phyloP scores from a whole-genome alignment of 2,888 invertebrate genomes.

The Calliscelio sp. region DNA sequence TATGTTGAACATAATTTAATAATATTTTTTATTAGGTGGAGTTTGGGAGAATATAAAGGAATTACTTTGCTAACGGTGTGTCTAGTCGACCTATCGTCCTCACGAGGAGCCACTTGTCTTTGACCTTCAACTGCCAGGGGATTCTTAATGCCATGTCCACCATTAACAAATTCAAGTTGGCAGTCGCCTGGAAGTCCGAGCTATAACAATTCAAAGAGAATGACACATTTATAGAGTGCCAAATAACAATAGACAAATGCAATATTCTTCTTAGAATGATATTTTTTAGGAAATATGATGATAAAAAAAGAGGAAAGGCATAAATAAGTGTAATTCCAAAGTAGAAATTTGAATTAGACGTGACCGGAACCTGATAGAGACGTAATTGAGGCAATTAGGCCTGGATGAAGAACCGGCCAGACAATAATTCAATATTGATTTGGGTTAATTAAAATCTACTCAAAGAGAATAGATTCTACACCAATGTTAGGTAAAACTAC shows the following conservation, averaged over 20 bases:
- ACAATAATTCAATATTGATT: constrained; percentile 29
- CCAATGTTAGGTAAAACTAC: constrained; percentile 55
- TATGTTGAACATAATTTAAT: constrained; percentile 14
- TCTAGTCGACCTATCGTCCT: constrained; percentile 87
- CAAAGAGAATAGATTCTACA: constrained; percentile 40
- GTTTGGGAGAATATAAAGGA: not conserved
- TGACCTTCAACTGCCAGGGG: constrained; percentile 90
- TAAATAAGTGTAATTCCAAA: constrained; percentile 46
- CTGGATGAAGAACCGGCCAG: not conserved
- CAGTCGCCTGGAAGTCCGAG: constrained; percentile 95
- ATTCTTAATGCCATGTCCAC: constrained; percentile 99
- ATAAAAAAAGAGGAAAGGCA: not conserved
- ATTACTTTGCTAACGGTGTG: constrained; percentile 83
- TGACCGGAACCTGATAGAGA: constrained; percentile 41
- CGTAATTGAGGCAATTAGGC: constrained; percentile 13
- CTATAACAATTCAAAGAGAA: no score
- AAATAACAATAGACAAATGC: no score
- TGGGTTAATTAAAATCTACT: constrained; percentile 23
- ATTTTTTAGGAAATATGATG: no score
- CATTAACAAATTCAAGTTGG: constrained; percentile 98
- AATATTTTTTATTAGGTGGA: constrained; percentile 26
- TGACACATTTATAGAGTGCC: no score
- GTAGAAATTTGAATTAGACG: constrained; percentile 67
- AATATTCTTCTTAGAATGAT: no score
- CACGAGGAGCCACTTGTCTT: constrained; percentile 86